A percentile compares a stretch with the other conserved stretches of the same genome.
Conservation (phyloP, 1,140 invertebrate species). For the Metaphire vulgaris region DNA sequence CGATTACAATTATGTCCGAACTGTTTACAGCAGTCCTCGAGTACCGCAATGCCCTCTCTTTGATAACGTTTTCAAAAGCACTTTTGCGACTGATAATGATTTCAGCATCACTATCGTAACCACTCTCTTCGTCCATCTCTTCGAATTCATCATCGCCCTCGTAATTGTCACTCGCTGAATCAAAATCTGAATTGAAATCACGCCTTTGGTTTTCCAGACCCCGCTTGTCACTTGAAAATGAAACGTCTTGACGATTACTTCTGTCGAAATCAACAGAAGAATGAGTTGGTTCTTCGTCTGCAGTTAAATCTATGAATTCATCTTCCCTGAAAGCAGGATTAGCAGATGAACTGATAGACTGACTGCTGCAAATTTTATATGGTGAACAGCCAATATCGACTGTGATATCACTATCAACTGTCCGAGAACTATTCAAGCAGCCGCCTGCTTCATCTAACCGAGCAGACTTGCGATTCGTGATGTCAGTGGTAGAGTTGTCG, state of each 20-base stretch:
- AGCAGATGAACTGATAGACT: background rate
- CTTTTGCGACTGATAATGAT: background rate
- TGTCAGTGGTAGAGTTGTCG: background rate
- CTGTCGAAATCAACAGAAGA: background rate
- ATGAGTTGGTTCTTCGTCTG: background rate
- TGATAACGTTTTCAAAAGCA: background rate
- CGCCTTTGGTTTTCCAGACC: background rate
- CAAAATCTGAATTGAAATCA: background rate
- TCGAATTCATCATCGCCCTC: background rate
- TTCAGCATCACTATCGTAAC: background rate
- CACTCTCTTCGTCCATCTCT: background rate
- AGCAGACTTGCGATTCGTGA: background rate
- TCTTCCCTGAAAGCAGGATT: background rate
- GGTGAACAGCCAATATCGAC: background rate
- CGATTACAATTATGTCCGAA: background rate
- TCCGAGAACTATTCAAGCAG: background rate
- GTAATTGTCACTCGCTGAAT: background rate
- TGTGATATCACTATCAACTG: background rate
- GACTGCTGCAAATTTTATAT: background rate
- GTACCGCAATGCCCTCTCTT: background rate
- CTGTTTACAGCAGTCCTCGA: background rate
- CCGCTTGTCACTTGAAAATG: background rate
- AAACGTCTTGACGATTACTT: background rate
- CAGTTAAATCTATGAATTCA: background rate
- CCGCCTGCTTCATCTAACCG: background rate